Base-by-base conservation (phyloP, 1,140 invertebrate genomes). In the Platyura marginata region DNA sequence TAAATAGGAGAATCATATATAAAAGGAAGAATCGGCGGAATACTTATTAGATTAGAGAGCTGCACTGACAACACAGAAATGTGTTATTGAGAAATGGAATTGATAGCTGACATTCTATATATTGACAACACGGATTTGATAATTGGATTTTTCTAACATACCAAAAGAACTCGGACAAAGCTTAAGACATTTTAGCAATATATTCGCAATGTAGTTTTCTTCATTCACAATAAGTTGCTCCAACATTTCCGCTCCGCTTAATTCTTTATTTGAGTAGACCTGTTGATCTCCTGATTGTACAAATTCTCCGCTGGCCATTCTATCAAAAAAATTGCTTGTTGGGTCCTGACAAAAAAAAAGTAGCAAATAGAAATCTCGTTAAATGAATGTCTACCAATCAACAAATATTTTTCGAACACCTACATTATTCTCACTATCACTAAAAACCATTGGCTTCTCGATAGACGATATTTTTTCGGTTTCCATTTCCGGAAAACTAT, bases 111-210 rank as follows among this genome's bases (percentile, higher is more conserved):
- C n/a, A n/a, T n/a, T n/a, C n/a, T n/a, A n/a, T n/a, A n/a, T n/a
- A n/a, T n/a, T n/a, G n/a, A n/a, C n/a, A 40, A 16, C 11, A 15
- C 4, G 10, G 35, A 25, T 41, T 44, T 45, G 21, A 40, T 25
- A 33, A 21, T 9, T 21, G 13, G 2, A 40, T 40, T 40, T 23
- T 3, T 8, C 13, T 6, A 39, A 42, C 42, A 13, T 43, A 57
- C 56, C 55, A 44, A 61, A 57, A 39, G 59, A 53, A 2, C 51
- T 53, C 3, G 56, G 58, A 40, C 56, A 58, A 6, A 57, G 53
- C 21, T 61, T 55, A 19, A 46, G 49, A 9, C 54, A 54, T 47
- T 59, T 56, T 8, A 44, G 45, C 45, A 62, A 56, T 2, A 61
- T 42, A 16, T 57, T 51, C 5, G 49, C 51, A 16, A 62, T 52